Evolutionary conservation across 2,888 invertebrate species (phyloP).

Genomic region (Cerastis leucographa): DNA sequence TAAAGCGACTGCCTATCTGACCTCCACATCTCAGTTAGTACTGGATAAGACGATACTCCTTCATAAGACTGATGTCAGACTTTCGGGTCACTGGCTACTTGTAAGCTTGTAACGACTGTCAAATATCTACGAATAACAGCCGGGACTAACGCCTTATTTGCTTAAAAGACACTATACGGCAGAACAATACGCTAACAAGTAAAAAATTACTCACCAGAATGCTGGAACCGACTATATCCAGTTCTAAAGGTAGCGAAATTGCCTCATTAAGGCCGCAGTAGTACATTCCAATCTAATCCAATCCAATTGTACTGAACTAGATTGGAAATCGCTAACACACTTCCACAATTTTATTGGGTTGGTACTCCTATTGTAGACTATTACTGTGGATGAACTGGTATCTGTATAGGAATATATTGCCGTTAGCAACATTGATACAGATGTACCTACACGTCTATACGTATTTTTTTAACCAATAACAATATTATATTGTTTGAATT

Average conservation of each 20-base stretch:
- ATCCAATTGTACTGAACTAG: conserved; percentile 6
- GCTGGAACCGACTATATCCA: background rate
- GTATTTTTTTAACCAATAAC: background rate
- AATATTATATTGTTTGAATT: background rate
- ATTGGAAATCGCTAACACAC: conserved; percentile 8
- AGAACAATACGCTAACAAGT: background rate
- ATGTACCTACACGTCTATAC: background rate
- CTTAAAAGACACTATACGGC: no score
- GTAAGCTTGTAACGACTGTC: no score
- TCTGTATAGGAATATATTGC: background rate
- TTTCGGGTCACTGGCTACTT: no score
- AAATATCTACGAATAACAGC: no score
- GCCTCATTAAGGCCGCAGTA: background rate
- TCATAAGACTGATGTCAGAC: no score
- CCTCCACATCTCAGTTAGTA: no score
- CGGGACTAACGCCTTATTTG: no score
- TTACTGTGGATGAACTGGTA: background rate
- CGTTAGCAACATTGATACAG: background rate
- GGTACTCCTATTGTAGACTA: background rate
- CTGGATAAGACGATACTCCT: no score
- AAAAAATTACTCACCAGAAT: background rate
- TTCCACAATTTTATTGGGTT: background rate
- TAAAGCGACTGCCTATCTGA: no score
- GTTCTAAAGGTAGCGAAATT: background rate
- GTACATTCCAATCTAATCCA: conserved; percentile 4